These are phyloP conservation scores for Ochropleura plecta DNA, from an alignment of 2,888 invertebrate species.

Conservation along the genomic window DNA sequence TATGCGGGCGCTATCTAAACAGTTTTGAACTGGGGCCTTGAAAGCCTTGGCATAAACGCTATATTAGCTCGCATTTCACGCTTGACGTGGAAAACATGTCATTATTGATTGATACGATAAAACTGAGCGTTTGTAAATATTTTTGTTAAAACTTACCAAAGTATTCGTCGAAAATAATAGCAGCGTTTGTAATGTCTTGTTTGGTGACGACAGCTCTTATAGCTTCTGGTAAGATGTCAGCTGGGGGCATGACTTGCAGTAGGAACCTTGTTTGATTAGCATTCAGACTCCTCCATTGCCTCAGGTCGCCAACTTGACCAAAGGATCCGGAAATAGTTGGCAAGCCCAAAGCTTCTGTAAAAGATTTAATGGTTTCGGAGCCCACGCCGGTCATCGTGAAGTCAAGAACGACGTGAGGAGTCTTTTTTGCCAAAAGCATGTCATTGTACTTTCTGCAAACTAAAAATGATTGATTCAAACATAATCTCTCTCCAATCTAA, in stretches of 20 bases:
- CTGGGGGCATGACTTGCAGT: conserved; percentile 96
- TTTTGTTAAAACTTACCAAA: conserved; percentile 91
- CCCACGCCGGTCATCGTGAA: conserved; percentile 95
- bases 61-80: conserved; percentile 55
- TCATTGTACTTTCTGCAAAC: conserved; percentile 94
- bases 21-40: conserved; percentile 43
- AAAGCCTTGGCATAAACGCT: conserved; percentile 46
- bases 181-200: conserved; percentile 97
- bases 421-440: conserved; percentile 91
- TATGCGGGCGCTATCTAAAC: conserved; percentile 61
- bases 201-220: conserved; percentile 95
- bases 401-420: conserved; percentile 95
- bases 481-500: conserved; percentile 20
- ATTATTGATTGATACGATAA: conserved; percentile 63
- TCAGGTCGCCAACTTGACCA: conserved; percentile 95
- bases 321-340: conserved; percentile 96
- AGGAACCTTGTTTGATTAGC: conserved; percentile 93
- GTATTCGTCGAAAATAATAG: conserved; percentile 96
- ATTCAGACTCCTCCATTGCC: conserved; percentile 95
- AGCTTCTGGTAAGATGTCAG: conserved; percentile 95
- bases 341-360: conserved; percentile 94
- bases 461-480: conserved; percentile 71
- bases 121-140: conserved; percentile 31
- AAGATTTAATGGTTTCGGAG: conserved; percentile 96
- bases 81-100: conserved; percentile 49